Percentiles rank a stretch among this genome's conserved stretches.
Evolutionary conservation across 2,888 invertebrate species (phyloP).

Genomic region (Entomobrya multifasciata): DNA sequence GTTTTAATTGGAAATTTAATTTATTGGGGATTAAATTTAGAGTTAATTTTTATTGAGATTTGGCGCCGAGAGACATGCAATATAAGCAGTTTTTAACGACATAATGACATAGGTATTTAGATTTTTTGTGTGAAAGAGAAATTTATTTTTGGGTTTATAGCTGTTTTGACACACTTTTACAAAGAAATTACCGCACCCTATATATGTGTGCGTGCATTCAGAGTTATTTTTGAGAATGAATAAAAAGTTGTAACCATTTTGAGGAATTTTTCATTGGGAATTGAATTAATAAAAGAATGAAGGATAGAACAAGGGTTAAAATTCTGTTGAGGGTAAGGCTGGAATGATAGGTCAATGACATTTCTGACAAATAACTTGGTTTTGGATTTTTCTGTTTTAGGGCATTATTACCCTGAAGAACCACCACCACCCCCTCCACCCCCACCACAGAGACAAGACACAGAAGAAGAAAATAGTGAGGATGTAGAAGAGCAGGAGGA

Average conservation of each 20-base stretch:
- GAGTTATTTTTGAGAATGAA: background rate
- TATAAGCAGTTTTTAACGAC: background rate
- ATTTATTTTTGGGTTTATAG: slow-evolving; percentile 49
- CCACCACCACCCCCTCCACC: slow-evolving; percentile 65
- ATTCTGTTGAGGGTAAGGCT: too few species aligned
- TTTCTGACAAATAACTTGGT: too few species aligned
- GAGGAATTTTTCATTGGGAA: slow-evolving; percentile 13
- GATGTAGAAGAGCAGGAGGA: slow-evolving; percentile 64
- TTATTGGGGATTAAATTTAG: too few species aligned
- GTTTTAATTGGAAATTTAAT: background rate
- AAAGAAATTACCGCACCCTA: slow-evolving; percentile 8
- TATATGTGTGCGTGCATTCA: too few species aligned
- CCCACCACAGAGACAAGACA: slow-evolving; percentile 45
- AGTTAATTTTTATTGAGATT: too few species aligned
- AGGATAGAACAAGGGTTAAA: background rate
- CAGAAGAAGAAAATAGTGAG: slow-evolving; percentile 38
- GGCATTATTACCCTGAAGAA: slow-evolving; percentile 44
- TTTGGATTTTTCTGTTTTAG: slow-evolving; percentile 20
- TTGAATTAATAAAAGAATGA: background rate
- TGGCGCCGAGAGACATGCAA: slow-evolving; percentile 20
- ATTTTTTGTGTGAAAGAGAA: background rate
- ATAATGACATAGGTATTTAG: too few species aligned
- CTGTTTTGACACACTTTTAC: slow-evolving; percentile 41
- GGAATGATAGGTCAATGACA: slow-evolving; percentile 38
- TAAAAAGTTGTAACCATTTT: slow-evolving; percentile 19